Evolutionary conservation across 2,797 vertebrate species (phyloP), one percentile per base, ranked within the genome.

Genomic region (Anniella stebbinsi): DNA sequence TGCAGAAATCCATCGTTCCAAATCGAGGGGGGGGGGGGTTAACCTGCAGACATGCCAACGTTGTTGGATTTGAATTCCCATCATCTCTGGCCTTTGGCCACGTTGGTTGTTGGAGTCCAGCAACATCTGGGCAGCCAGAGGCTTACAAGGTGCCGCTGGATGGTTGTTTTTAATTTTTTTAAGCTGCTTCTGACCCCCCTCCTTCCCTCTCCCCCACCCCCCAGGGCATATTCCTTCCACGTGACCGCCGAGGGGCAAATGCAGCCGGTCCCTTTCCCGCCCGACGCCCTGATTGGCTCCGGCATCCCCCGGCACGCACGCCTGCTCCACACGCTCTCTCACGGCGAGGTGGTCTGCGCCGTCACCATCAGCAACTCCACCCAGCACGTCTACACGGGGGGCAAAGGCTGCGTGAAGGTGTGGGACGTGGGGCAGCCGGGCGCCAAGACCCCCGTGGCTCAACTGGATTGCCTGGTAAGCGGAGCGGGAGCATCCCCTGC

Each of bases 351-450:
- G 93, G 98, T 98, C 81, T 98, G 98, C 0, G 98, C 98, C 0
- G 98, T 98, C 93, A 98, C 98, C 95, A 98, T 98, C 97, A 98
- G 98, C 94, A 97, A 93, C 91, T 97, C 98, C 94, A 98, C 98
- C 0, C 96, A 90, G 0, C 97, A 98, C 0, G 98, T 98, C 93
- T 98, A 98, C 96, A 98, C 98, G 0, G 98, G 98, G 17, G 98
- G 98, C 93, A 98, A 98, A 93, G 98, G 98, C 93, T 98, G 98
- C 0, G 98, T 98, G 85, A 98, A 98, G 94, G 98, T 98, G 94
- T 98, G 98, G 98, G 98, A 98, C 41, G 98, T 98, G 95, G 98
- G 97, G 92, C 98, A 98, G 92, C 98, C 97, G 0, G 98, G 98
- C 77, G 97, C 97, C 95, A 98, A 98, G 96, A 98, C 95, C 0